phyloP scores from a whole-genome alignment of 2,888 invertebrate species.

The Diabrotica balteata region DNA sequence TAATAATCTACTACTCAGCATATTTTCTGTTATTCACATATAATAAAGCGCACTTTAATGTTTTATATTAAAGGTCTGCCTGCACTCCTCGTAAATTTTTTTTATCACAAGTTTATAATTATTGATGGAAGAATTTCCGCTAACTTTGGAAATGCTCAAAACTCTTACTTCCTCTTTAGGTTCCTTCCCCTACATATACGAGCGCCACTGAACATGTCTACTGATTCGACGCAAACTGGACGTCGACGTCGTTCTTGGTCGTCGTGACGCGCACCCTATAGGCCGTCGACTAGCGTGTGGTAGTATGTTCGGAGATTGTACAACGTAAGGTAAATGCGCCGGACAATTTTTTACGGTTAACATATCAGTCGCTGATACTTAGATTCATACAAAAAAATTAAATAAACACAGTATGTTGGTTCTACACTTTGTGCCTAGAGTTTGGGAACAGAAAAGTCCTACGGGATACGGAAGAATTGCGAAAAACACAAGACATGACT shows the following conservation, averaged over 20 bases:
- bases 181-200: conserved; percentile 10
- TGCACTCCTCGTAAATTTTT: no score
- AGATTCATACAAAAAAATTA: conserved; percentile 39
- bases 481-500: conserved; percentile 32
- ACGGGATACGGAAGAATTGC: conserved; percentile 21
- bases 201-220: conserved; percentile 47
- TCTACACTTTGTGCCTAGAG: conserved; percentile 49
- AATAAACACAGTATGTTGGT: conserved; percentile 41
- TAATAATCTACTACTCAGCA: no score
- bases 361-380: conserved; percentile 45
- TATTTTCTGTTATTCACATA: no score
- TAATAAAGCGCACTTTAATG: no score
- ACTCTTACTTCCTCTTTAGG: conserved; percentile 1
- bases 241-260: conserved; percentile 44
- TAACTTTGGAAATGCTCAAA: neutral
- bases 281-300: conserved; percentile 54
- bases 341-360: conserved; percentile 49
- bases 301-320: conserved; percentile 54
- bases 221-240: conserved; percentile 48
- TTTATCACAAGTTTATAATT: no score
- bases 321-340: conserved; percentile 49
- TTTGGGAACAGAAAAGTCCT: conserved; percentile 14
- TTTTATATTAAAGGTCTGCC: no score
- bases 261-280: conserved; percentile 42
- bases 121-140: no score